Evolutionary conservation across 2,797 vertebrate genomes (phyloP).

Genomic region (Chiloscyllium punctatum): DNA sequence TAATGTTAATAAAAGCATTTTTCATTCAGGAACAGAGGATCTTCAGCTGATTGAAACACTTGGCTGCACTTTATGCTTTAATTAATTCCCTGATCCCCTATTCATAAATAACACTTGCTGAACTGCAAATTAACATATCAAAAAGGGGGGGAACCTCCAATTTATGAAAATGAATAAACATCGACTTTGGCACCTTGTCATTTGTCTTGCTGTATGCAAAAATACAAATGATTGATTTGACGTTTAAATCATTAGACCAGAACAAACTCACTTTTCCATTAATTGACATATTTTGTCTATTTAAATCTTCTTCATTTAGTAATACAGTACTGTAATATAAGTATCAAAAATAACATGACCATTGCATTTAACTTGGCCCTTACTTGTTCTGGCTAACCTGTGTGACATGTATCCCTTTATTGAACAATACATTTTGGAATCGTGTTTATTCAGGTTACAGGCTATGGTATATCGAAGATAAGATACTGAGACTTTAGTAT

Average conservation of each 20-base stretch:
- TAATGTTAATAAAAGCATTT: neutral
- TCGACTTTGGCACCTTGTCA: neutral
- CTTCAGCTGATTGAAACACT: conserved; percentile 23
- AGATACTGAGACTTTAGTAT: neutral
- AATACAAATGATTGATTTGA: neutral
- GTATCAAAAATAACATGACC: neutral
- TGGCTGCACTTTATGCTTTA: neutral
- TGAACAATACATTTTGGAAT: no score
- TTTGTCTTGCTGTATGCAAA: neutral
- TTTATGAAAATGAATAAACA: neutral
- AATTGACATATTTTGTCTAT: neutral
- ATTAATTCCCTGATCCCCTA: neutral
- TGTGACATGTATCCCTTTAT: neutral
- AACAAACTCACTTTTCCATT: neutral
- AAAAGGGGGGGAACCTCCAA: neutral
- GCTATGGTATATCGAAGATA: neutral
- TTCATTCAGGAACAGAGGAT: neutral
- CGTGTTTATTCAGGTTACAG: neutral
- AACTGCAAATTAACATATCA: neutral
- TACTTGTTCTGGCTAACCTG: neutral
- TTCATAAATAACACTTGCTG: neutral
- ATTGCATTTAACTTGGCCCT: neutral
- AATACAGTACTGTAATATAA: neutral
- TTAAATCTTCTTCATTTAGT: neutral
- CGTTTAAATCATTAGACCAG: neutral